Conservation (phyloP, 2,113 vertebrate species). For the Lanius ludovicianus region DNA sequence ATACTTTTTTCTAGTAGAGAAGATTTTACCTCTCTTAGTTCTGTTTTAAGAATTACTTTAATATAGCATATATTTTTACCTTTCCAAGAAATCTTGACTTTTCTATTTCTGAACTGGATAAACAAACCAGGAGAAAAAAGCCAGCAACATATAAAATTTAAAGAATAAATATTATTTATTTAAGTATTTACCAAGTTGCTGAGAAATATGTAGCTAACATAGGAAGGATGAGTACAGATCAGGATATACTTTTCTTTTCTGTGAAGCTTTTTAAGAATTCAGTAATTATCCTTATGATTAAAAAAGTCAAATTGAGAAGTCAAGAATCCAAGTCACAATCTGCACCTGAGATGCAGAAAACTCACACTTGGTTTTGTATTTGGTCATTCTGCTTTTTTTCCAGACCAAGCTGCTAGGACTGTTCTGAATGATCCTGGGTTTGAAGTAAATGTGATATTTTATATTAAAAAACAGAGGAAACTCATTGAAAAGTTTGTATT, state of each 20-base stretch:
- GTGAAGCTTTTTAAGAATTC: background rate
- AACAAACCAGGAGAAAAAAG: background rate
- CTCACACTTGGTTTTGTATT: background rate
- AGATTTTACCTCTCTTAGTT: background rate
- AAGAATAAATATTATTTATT: background rate
- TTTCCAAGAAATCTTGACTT: background rate
- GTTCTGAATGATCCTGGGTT: background rate
- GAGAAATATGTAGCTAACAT: background rate
- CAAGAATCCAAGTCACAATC: background rate
- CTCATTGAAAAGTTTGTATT: background rate
- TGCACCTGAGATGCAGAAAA: background rate
- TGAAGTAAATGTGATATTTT: background rate
- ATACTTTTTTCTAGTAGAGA: background rate
- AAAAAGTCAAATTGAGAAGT: background rate
- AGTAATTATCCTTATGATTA: background rate
- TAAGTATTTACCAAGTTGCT: background rate
- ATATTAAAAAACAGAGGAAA: background rate
- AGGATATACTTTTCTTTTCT: background rate
- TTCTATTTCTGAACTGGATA: background rate
- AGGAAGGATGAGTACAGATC: background rate
- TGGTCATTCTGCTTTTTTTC: background rate
- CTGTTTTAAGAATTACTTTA: background rate
- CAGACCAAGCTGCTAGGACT: background rate
- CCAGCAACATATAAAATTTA: background rate
- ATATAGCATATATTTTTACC: background rate